Evolutionary conservation across 1,140 invertebrate genomes (phyloP).

Genomic region (Fragariocoptes setiger): DNA sequence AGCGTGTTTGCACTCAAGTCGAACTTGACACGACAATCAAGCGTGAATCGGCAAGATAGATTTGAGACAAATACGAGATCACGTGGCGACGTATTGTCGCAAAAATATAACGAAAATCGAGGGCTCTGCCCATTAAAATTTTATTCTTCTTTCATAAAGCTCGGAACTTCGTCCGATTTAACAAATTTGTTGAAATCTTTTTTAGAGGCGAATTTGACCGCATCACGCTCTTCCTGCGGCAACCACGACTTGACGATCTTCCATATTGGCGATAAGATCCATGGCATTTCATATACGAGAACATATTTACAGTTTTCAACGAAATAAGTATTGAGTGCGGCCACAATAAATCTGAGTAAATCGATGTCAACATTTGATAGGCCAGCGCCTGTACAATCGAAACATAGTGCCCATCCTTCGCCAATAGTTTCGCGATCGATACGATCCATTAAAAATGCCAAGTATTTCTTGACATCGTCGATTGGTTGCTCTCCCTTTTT

Average conservation of each 20-base stretch:
- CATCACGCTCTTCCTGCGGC: background rate
- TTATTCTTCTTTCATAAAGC: conserved; percentile 1
- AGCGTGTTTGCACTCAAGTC: no score
- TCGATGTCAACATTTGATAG: conserved; percentile 4
- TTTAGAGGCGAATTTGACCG: conserved; percentile 1
- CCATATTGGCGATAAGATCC: conserved; percentile 3
- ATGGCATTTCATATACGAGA: conserved; percentile 7
- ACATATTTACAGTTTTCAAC: conserved; percentile 1
- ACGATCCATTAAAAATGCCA: background rate
- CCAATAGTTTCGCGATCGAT: background rate
- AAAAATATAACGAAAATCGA: no score
- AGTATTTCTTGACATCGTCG: background rate
- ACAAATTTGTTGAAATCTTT: conserved; percentile 2
- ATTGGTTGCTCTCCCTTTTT: background rate
- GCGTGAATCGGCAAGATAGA: no score
- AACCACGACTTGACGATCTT: conserved; percentile 6
- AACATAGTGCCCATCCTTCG: background rate
- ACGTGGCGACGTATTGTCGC: no score
- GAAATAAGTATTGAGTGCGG: background rate
- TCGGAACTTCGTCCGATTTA: background rate
- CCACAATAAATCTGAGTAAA: conserved; percentile 4
- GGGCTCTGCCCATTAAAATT: no score
- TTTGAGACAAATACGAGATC: no score
- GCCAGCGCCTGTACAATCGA: conserved; percentile 4
- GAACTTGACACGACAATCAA: no score